Base-by-base conservation (phyloP, 1,140 invertebrate genomes). In the Mylabris phalerata region DNA sequence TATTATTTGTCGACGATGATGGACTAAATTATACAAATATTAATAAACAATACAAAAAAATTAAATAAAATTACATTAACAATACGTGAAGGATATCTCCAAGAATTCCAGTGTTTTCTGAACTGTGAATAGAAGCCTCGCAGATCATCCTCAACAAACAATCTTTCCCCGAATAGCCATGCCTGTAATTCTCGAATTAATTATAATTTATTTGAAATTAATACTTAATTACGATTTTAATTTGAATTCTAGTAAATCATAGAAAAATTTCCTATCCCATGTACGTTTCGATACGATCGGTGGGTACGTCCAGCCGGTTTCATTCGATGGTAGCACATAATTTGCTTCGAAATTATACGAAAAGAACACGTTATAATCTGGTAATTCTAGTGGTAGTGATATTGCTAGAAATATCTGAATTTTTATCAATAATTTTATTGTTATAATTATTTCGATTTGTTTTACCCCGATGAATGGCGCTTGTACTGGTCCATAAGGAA, bases 331-430 rank as follows among this genome's bases (percentile, higher is more conserved):
- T 46, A 72, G 44, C 2, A 64, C 74, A 74, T 89, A 89, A 71
- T 84, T 88, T 0, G 83, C 83, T 71, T 89, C 88, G 67, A 89
- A 85, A 70, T 89, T 89, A 65, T 86, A 88, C 0, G 87, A 86
- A 40, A 90, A 75, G 59, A 87, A 87, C 6, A 89, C 81, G 62
- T 86, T 84, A 60, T 80, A 82, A 63, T 81, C 79, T 1, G 86
- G 84, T 48, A 87, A 75, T 64, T 86, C 85, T 32, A 90, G 67
- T 0, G 87, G 87, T 32, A 90, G 77, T 0, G 87, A 84, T 43
- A 89, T 76, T 0, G 87, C 87, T 10, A 89, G 63, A 68, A 88
- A 84, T 48, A 86, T 59, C 82, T 72, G 52, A 51, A 64, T 51
- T 41, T 32, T 39, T 48, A 26, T 26, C 13, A 9, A 32, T 46